Base-by-base conservation (phyloP, 2,113 vertebrate genomes). In the Onychostoma macrolepis region DNA sequence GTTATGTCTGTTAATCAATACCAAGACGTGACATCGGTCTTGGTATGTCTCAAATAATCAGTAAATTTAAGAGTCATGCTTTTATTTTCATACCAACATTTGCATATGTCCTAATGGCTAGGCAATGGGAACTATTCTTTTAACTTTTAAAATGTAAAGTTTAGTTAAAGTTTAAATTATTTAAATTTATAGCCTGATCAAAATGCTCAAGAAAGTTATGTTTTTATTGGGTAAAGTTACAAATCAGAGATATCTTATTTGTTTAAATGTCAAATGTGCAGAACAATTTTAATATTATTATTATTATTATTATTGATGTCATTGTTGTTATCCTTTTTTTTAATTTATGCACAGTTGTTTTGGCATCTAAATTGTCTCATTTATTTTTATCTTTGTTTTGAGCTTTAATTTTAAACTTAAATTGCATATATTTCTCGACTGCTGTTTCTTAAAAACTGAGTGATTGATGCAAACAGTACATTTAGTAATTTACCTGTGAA, bases 1-100 rank as follows among this genome's bases (percentile, higher is more conserved):
- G 61, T 82, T 82, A 67, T 67, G 80, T 82, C n/a, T 48, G 24
- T 82, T 82, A 82, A 67, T 48, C 26, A 65, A 82, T 69, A 82
- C 38, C 80, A 69, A 67, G 38, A 48, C 24, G 3, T 41, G 30
- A 58, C 30, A 13, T 56, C 17, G 11, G 53, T 63, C 6, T 26
- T 36, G 33, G 36, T 9, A 58, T 58, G 11, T 87, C 36, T 76
- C 33, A 12, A 56, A n/a, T n/a, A n/a, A n/a, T n/a, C n/a, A n/a
- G n/a, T n/a, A n/a, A n/a, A n/a, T n/a, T n/a, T n/a, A n/a, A n/a
- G n/a, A n/a, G n/a, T n/a, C n/a, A n/a, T n/a, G n/a, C n/a, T n/a
- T n/a, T n/a, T n/a, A n/a, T n/a, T n/a, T n/a, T n/a, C n/a, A 56
- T 21, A 24, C 53, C 19, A 56, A 56, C 17, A 56, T 56, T 2